Percentiles rank a stretch among this genome's conserved stretches.
Conservation (phyloP, 2,888 invertebrate species). For the Gasteruption jaculator region DNA sequence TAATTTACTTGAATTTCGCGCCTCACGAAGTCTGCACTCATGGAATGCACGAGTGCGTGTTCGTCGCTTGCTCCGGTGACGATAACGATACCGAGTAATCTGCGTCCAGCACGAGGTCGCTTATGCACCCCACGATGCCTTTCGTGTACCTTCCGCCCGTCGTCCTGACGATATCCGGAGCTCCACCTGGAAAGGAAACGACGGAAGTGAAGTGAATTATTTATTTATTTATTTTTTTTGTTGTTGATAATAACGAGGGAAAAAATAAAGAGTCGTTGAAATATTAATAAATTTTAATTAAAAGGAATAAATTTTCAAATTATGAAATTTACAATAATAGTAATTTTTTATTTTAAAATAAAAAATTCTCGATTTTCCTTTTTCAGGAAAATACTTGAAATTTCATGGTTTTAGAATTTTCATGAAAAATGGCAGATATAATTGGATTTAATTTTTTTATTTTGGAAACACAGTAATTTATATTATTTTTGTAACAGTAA, state of each 20-base stretch:
- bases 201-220: neutral
- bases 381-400: too few species aligned
- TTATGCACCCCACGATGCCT: slow-evolving; percentile 79
- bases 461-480: too few species aligned
- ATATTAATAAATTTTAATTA: too few species aligned
- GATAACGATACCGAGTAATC: slow-evolving; percentile 73
- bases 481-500: too few species aligned
- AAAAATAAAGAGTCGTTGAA: slow-evolving; percentile 1
- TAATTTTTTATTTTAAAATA: too few species aligned
- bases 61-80: slow-evolving; percentile 61
- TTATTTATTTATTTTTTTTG: slow-evolving; percentile 6
- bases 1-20: too few species aligned
- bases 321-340: neutral
- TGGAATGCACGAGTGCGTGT: slow-evolving; percentile 53
- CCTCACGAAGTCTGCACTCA: too few species aligned
- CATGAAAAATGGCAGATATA: too few species aligned
- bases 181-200: slow-evolving; percentile 62
- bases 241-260: neutral
- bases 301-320: slow-evolving; percentile 1
- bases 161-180: slow-evolving; percentile 70
- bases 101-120: slow-evolving; percentile 75
- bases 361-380: too few species aligned
- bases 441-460: too few species aligned
- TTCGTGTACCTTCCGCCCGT: slow-evolving; percentile 68
- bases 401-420: too few species aligned